Percentiles rank a stretch among this genome's conserved stretches.
Evolutionary conservation across 2,888 invertebrate species (phyloP).

Genomic region (Colletes collaris): DNA sequence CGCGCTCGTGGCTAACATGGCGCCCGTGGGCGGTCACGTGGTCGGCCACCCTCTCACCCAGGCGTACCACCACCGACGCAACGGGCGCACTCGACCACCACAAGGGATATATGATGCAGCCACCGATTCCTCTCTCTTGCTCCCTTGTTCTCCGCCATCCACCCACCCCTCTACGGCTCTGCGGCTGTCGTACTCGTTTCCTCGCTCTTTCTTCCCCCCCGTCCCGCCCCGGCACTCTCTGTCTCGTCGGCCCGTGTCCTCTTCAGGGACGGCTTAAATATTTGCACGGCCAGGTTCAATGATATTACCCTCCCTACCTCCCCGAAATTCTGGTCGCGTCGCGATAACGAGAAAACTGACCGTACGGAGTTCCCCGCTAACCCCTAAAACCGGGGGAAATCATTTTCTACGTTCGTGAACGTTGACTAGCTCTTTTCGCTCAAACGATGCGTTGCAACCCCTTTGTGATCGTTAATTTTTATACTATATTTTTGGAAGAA

Average conservation of each 20-base stretch:
- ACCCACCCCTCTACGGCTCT: constrained; percentile 27
- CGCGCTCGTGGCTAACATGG: constrained; percentile 76
- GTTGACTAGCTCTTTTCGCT: too few relatives aligned
- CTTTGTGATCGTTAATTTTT: too few relatives aligned
- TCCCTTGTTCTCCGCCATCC: constrained; percentile 37
- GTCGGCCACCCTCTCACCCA: constrained; percentile 58
- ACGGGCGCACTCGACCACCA: constrained; percentile 68
- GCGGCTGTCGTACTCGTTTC: constrained; percentile 26
- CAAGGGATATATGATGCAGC: constrained; percentile 73
- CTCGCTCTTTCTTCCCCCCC: constrained; percentile 33
- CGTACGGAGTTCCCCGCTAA: background rate
- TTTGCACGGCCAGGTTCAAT: constrained; percentile 65
- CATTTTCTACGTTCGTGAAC: too few relatives aligned
- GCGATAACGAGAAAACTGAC: constrained; percentile 67
- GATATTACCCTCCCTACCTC: constrained; percentile 48
- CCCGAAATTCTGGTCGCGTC: constrained; percentile 48
- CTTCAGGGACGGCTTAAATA: constrained; percentile 68
- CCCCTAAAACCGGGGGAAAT: too few relatives aligned
- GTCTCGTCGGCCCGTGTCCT: constrained; percentile 35
- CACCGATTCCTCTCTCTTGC: constrained; percentile 64
- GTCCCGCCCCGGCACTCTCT: constrained; percentile 15
- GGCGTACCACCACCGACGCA: constrained; percentile 57
- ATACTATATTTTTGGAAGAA: too few relatives aligned
- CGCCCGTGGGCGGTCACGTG: constrained; percentile 71
- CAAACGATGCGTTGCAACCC: too few relatives aligned